Evolutionary conservation across 2,113 vertebrate species (phyloP), one percentile per base, ranked within the genome.

Genomic region (Catagonus wagneri): DNA sequence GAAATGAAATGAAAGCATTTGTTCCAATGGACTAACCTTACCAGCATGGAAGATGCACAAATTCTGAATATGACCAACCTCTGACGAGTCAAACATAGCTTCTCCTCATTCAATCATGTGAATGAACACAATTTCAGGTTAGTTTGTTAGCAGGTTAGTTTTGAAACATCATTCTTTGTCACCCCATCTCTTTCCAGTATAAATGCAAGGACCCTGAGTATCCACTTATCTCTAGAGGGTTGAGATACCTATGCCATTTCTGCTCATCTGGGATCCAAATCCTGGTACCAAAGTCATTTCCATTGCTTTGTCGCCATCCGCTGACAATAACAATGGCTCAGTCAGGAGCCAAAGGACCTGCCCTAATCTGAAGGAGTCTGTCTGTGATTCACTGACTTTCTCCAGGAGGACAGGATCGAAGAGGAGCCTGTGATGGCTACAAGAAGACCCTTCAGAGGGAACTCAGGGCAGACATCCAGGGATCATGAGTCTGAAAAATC

Each of bases 141-240:
- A 95, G 84, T 93, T 56, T 93, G 68, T 94, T 94, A 96, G 90
- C 83, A 71, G 76, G 15, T 96, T 94, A 91, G 54, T 95, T 89
- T 69, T 91, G 66, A 90, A 96, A 94, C 78, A 25, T 75, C 71
- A 27, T 44, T 74, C 58, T 83, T 63, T 60, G 66, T 84, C 34
- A 83, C n/a, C 54, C 84, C 16, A 34, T 94, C 66, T 94, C 66
- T 76, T 93, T 83, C 27, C 23, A 83, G 60, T 23, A 15, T 50
- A 88, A 96, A 81, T 25, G 54, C 27, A 96, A 97, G 32, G 80
- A 80, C 25, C 11, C 23, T 68, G 13, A 83, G 29, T 71, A 80
- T 16, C 72, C 36, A 83, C 20, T 54, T 36, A 68, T 75, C 29
- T 66, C 32, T 12, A 61, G 71, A 85, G n/a, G 16, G 23, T 4